Evolutionary conservation across 2,797 vertebrate genomes (phyloP).

Genomic region (Coregonus ussuriensis): DNA sequence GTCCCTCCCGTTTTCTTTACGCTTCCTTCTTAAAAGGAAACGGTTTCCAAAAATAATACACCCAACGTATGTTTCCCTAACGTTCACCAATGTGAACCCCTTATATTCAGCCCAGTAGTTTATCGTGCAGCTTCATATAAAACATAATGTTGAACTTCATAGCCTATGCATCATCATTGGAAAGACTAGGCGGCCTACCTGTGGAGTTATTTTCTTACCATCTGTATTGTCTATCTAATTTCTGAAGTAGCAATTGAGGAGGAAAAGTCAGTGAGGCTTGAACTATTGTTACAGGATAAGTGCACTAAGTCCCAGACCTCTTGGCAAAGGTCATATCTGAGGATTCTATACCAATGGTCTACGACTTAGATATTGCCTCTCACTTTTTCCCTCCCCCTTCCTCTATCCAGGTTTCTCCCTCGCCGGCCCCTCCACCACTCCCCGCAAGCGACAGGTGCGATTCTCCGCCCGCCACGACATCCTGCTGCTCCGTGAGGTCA

Average conservation of each 20-base stretch:
- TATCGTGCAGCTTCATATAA: not conserved
- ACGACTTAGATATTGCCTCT: not conserved
- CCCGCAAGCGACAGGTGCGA: constrained; percentile 79
- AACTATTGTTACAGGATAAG: not conserved
- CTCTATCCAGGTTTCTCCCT: constrained; percentile 66
- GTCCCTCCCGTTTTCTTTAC: too few species aligned
- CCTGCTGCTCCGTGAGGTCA: constrained; percentile 78
- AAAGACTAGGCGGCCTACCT: not conserved
- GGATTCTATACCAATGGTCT: not conserved
- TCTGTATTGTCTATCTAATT: not conserved
- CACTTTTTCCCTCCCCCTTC: not conserved
- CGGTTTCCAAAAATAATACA: too few species aligned
- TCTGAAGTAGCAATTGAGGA: too few species aligned
- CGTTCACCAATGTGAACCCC: not conserved
- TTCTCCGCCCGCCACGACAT: constrained; percentile 82
- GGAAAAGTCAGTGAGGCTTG: too few species aligned
- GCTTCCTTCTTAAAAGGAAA: too few species aligned
- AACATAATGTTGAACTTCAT: not conserved
- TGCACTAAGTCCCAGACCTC: not conserved
- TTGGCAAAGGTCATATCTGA: not conserved
- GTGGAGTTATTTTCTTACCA: not conserved
- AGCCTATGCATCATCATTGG: too few species aligned
- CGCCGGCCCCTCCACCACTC: constrained; percentile 65
- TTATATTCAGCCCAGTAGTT: not conserved
- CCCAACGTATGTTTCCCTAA: too few species aligned